Conservation (phyloP, 2,797 vertebrate genomes). For the Enteromius unitaeniatus region DNA sequence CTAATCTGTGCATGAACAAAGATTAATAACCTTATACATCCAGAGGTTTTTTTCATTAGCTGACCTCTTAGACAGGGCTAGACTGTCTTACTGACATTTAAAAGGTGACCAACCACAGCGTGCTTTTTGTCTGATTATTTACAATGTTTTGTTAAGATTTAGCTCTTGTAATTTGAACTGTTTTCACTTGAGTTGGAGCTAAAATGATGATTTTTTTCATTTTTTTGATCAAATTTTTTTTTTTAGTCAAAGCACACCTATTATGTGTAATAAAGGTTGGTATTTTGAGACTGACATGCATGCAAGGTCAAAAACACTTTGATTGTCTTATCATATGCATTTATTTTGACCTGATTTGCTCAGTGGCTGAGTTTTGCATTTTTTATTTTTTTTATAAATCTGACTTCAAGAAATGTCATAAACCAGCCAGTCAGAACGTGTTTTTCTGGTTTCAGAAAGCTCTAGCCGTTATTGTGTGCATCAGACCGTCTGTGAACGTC, state of each 20-base stretch:
- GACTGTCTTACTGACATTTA: not conserved
- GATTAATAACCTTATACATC: not conserved
- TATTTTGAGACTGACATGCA: too few relatives aligned
- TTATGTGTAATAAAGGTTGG: too few relatives aligned
- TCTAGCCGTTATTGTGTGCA: not conserved
- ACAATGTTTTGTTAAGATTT: not conserved
- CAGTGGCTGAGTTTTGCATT: too few relatives aligned
- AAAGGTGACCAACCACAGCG: not conserved
- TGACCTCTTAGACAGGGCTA: not conserved
- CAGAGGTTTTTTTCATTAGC: not conserved
- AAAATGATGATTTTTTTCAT: too few relatives aligned
- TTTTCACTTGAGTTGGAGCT: too few relatives aligned
- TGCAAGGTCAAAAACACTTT: too few relatives aligned
- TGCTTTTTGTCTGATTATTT: not conserved
- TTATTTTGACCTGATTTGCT: too few relatives aligned
- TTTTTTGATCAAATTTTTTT: too few relatives aligned
- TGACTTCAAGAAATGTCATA: not conserved
- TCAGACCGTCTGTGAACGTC: not conserved
- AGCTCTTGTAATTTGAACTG: not conserved
- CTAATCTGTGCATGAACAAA: not conserved
- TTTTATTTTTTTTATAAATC: too few relatives aligned
- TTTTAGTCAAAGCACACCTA: too few relatives aligned
- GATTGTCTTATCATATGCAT: too few relatives aligned
- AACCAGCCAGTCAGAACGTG: not conserved
- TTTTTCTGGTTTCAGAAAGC: not conserved